Percentiles rank a stretch among this genome's conserved stretches.
Evolutionary conservation across 2,797 vertebrate species (phyloP).

Genomic region (Alosa sapidissima): DNA sequence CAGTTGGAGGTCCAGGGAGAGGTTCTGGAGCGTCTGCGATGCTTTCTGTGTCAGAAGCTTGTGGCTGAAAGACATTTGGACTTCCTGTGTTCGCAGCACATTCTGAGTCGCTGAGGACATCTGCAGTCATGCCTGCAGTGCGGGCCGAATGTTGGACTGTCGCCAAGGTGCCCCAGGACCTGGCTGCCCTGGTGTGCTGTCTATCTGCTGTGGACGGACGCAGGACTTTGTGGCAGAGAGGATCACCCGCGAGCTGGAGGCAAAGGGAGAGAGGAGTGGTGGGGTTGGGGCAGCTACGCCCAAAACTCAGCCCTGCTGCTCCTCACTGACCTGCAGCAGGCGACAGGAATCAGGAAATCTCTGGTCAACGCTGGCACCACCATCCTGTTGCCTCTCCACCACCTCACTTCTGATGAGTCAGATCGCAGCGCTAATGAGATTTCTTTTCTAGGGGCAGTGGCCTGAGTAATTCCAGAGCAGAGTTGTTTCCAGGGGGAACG

Average conservation of each 20-base stretch:
- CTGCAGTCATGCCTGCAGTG: background rate
- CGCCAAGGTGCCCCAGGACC: background rate
- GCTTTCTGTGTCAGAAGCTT: slow-evolving; percentile 79
- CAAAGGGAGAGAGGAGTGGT: background rate
- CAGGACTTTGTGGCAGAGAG: background rate
- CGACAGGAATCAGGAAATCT: background rate
- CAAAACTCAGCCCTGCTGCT: background rate
- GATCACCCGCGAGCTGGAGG: background rate
- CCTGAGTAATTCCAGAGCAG: background rate
- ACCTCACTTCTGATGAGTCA: background rate
- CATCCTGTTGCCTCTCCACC: background rate
- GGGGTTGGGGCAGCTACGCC: background rate
- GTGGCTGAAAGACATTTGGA: slow-evolving; percentile 82
- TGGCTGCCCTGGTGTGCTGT: background rate
- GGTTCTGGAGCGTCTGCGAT: slow-evolving; percentile 77
- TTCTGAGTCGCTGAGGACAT: background rate
- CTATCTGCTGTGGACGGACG: background rate
- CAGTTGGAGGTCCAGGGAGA: slow-evolving; percentile 75
- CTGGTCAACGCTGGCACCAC: background rate
- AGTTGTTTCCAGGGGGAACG: background rate
- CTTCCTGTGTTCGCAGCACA: slow-evolving; percentile 50
- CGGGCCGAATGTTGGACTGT: background rate
- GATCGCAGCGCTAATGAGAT: background rate
- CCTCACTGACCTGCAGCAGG: background rate
- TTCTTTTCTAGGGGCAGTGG: background rate